Conservation (phyloP, 2,888 invertebrate genomes). For the Troilus luridus region DNA sequence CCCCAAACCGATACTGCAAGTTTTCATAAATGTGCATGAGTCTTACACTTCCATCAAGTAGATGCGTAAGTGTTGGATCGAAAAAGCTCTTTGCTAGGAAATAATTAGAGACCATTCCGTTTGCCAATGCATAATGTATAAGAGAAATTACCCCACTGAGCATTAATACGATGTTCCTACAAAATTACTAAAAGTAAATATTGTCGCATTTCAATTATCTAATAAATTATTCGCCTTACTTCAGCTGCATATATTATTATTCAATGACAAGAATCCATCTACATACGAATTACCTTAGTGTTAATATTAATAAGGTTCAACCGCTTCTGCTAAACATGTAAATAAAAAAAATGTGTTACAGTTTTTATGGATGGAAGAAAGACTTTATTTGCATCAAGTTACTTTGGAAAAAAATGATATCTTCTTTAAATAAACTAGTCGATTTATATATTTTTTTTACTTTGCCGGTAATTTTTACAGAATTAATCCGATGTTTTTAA, state of each 20-base stretch:
- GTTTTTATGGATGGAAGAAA: neutral
- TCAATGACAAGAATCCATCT: slow-evolving; percentile 21
- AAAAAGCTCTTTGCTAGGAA: neutral
- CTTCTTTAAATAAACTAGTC: neutral
- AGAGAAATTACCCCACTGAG: neutral
- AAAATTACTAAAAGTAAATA: neutral
- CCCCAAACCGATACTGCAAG: too few species aligned
- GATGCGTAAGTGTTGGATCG: too few species aligned
- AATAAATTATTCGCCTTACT: slow-evolving; percentile 18
- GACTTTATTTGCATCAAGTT: neutral
- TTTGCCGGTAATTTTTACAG: neutral
- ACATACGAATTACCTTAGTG: neutral
- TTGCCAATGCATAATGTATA: slow-evolving; percentile 30
- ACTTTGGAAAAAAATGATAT: neutral
- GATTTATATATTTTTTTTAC: neutral
- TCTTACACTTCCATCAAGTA: too few species aligned
- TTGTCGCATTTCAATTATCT: slow-evolving; percentile 17
- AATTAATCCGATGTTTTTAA: neutral
- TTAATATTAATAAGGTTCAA: slow-evolving; percentile 25
- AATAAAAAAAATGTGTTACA: slow-evolving; percentile 22
- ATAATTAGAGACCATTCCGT: neutral
- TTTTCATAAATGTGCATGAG: too few species aligned
- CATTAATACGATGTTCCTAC: slow-evolving; percentile 6
- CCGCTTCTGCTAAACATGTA: neutral
- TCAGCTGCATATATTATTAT: neutral